A percentile compares a stretch with the other conserved stretches of the same genome.
These are phyloP conservation scores for Acanthurus lineatus DNA, from an alignment of 2,797 vertebrate genomes.

Conservation along the genomic window DNA sequence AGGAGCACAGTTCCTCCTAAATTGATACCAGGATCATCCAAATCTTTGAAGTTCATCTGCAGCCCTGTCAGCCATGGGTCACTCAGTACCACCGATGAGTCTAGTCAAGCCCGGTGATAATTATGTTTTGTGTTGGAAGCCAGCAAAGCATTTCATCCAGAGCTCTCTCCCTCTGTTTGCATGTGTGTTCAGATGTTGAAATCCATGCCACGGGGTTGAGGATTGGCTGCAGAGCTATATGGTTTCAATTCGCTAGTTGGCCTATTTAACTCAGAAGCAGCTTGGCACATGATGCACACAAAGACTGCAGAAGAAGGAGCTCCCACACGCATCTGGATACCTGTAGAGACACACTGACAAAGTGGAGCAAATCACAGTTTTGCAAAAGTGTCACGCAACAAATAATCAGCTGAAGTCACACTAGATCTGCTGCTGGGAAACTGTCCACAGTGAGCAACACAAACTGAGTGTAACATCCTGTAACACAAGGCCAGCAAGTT, in stretches of 20 bases:
- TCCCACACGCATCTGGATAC: background rate
- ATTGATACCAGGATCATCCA: conserved; percentile 65
- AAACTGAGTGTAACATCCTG: conserved; percentile 13
- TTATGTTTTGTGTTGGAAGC: conserved; percentile 40
- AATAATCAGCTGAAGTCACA: conserved; percentile 36
- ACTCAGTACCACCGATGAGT: conserved; percentile 37
- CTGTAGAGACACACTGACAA: background rate
- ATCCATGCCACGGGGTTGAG: conserved; percentile 23
- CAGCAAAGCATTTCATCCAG: conserved; percentile 25
- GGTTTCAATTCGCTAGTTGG: conserved; percentile 32
- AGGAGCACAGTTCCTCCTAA: conserved; percentile 37
- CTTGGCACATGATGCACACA: conserved; percentile 13
- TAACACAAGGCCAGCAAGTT: background rate
- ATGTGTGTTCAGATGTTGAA: conserved; percentile 18
- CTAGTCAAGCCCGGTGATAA: conserved; percentile 51
- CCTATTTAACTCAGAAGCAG: conserved; percentile 3
- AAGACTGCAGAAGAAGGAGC: background rate
- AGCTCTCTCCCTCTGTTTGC: background rate
- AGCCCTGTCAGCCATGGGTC: conserved; percentile 27
- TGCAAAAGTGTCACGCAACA: conserved; percentile 31
- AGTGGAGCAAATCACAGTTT: conserved; percentile 36
- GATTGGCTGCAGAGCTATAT: conserved; percentile 30
- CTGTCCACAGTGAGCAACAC: conserved; percentile 29
- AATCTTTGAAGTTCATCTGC: conserved; percentile 56
- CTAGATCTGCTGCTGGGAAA: conserved; percentile 30